Conservation (phyloP, 2,797 vertebrate genomes). For the Phataginus tricuspis region DNA sequence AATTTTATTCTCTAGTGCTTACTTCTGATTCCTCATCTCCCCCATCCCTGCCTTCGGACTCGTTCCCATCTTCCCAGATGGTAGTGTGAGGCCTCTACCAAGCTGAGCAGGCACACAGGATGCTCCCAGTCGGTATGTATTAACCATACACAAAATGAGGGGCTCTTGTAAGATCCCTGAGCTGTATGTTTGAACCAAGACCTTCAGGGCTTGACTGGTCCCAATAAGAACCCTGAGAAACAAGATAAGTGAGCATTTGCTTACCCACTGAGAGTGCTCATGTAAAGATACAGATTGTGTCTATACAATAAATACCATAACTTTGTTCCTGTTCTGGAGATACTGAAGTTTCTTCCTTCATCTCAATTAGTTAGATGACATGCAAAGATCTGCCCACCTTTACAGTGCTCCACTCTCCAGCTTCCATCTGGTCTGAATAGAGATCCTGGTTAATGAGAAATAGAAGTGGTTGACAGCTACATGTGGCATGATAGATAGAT, state of each 20-base stretch:
- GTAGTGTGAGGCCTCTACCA: background rate
- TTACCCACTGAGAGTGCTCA: background rate
- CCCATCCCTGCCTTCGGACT: background rate
- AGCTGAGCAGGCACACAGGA: background rate
- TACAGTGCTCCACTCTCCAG: background rate
- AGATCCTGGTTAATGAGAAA: background rate
- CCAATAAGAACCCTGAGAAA: background rate
- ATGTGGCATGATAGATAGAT: background rate
- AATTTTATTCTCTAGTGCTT: background rate
- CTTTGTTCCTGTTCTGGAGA: background rate
- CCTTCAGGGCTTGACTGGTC: background rate
- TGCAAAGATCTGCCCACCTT: background rate
- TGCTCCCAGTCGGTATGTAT: fast-evolving
- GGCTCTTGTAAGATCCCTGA: background rate
- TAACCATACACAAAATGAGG: too few relatives aligned
- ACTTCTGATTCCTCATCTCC: background rate
- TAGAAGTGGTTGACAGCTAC: background rate
- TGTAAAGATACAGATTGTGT: background rate
- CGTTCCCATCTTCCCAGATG: background rate
- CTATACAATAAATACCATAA: background rate
- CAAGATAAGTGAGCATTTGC: background rate
- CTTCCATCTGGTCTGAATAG: background rate
- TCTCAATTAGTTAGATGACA: background rate
- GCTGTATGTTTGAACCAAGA: background rate
- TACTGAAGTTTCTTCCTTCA: background rate